Conservation (phyloP, 2,113 vertebrate species). For the Odobenus rosmarus region DNA sequence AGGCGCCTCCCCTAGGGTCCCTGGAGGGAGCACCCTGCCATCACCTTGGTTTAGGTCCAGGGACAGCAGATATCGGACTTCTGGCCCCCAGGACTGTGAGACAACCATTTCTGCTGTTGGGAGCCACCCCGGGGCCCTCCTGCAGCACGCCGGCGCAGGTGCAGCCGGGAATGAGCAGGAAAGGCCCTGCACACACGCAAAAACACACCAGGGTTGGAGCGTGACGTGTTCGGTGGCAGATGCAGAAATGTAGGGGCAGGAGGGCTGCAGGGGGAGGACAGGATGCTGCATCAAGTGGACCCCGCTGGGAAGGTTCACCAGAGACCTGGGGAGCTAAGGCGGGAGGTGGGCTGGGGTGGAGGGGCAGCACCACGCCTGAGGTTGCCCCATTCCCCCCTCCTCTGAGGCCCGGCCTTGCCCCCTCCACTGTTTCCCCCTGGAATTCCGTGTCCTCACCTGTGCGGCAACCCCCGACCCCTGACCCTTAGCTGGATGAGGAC, state of each 20-base stretch:
- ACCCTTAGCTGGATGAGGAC: not conserved
- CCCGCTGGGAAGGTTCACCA: not conserved
- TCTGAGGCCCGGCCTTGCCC: not conserved
- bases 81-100: not conserved
- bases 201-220: not conserved
- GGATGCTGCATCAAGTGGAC: not conserved
- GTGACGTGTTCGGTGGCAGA: not conserved
- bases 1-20: not conserved
- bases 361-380: not conserved
- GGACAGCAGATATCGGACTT: fast-evolving
- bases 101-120: not conserved
- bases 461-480: not conserved
- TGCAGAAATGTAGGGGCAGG: not conserved
- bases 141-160: not conserved
- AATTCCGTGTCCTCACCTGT: too few relatives aligned
- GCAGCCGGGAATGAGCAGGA: not conserved
- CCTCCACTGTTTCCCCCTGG: not conserved
- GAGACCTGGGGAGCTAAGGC: not conserved
- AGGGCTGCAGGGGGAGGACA: too few relatives aligned
- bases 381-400: not conserved
- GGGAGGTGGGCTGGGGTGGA: not conserved
- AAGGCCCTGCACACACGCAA: not conserved
- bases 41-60: not conserved
- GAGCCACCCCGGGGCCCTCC: not conserved
- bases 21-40: not conserved